phyloP scores from a whole-genome alignment of 2,888 invertebrate genomes.

The Chrysina gloriosa region DNA sequence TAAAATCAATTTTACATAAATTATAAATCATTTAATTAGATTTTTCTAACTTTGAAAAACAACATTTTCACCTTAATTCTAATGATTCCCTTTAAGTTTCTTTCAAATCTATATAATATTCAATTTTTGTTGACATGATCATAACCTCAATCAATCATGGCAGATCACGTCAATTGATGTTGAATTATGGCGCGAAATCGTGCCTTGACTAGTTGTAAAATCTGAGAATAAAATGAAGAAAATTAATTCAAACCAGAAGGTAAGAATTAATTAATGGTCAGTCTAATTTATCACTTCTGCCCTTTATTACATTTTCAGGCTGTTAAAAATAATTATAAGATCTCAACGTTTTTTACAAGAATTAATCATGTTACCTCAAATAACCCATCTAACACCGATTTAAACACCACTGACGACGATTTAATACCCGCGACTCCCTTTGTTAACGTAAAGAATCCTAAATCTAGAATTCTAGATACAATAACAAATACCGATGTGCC shows the following conservation, averaged over 20 bases:
- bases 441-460: constrained; percentile 17
- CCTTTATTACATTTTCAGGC: constrained; percentile 30
- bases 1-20: too few species aligned
- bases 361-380: background rate
- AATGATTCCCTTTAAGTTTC: too few species aligned
- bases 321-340: constrained; percentile 46
- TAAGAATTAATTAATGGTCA: background rate
- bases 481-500: constrained; percentile 17
- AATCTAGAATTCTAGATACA: background rate
- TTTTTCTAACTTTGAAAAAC: too few species aligned
- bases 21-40: too few species aligned
- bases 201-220: too few species aligned
- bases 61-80: too few species aligned
- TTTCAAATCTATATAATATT: too few species aligned
- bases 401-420: constrained; percentile 41
- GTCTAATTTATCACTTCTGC: background rate
- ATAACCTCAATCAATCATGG: too few species aligned
- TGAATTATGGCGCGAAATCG: constrained; percentile 23
- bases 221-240: constrained; percentile 34
- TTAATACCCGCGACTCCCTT: constrained; percentile 38
- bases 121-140: too few species aligned
- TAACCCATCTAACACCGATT: background rate
- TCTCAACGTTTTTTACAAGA: constrained; percentile 45
- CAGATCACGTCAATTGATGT: background rate
- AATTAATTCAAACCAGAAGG: constrained; percentile 30